Percentiles rank a stretch among this genome's conserved stretches.
phyloP scores from a whole-genome alignment of 2,113 vertebrate genomes.

The Gopherus flavomarginatus region DNA sequence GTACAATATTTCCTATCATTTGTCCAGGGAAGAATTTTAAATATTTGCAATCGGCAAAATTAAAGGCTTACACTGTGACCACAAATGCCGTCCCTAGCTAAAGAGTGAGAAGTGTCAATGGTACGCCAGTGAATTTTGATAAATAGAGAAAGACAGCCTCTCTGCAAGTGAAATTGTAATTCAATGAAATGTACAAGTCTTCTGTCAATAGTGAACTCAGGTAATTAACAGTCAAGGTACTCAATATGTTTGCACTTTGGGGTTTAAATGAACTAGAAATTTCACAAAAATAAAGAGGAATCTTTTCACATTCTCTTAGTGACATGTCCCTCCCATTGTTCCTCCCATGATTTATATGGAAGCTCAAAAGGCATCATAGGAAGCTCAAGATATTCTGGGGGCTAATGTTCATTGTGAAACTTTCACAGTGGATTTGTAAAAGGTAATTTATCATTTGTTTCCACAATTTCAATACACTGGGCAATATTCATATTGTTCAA shows the following conservation, averaged over 20 bases:
- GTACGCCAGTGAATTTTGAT: neutral
- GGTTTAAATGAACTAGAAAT: neutral
- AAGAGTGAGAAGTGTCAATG: neutral
- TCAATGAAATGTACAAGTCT: fast-evolving
- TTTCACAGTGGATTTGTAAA: neutral
- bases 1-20: neutral
- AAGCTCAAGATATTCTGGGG: neutral
- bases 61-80: neutral
- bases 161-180: neutral
- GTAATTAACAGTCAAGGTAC: fast-evolving
- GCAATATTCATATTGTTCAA: fast-evolving
- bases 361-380: neutral
- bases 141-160: neutral
- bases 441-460: conserved; percentile 20
- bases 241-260: fast-evolving
- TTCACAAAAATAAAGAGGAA: neutral
- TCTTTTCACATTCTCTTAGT: fast-evolving
- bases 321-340: neutral
- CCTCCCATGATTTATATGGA: neutral
- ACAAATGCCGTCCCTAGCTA: neutral
- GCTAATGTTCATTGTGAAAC: neutral
- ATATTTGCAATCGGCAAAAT: neutral
- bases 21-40: neutral
- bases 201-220: fast-evolving
- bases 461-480: conserved; percentile 1